These are phyloP conservation scores for Dynastes grantii DNA, from an alignment of 2,888 invertebrate species.

Conservation along the genomic window DNA sequence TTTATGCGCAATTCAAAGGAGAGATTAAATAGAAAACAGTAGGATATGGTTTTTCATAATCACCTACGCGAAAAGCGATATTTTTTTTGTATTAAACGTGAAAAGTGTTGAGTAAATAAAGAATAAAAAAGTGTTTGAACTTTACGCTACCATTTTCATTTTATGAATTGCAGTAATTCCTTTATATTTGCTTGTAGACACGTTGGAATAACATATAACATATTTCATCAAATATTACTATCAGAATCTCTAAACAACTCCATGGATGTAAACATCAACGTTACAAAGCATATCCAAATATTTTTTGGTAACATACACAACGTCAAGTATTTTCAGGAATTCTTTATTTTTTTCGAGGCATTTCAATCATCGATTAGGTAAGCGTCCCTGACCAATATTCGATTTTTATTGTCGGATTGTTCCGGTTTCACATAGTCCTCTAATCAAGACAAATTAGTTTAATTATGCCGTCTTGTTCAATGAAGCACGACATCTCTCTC, in stretches of 20 bases:
- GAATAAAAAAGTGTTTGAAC: slow-evolving; percentile 23
- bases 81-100: slow-evolving; percentile 10
- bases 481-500: slow-evolving; percentile 12
- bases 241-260: not conserved
- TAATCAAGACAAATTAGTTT: slow-evolving; percentile 29
- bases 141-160: slow-evolving; percentile 11
- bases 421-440: slow-evolving; percentile 7
- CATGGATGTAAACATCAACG: slow-evolving; percentile 8
- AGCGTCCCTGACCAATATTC: slow-evolving; percentile 25
- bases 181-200: slow-evolving; percentile 5
- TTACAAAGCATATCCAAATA: slow-evolving; percentile 8
- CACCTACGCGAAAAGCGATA: slow-evolving; percentile 19
- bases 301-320: slow-evolving; percentile 6
- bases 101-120: slow-evolving; percentile 9
- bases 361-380: slow-evolving; percentile 23
- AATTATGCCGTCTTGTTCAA: slow-evolving; percentile 31
- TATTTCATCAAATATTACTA: slow-evolving; percentile 11
- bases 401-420: slow-evolving; percentile 2
- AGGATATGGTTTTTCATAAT: slow-evolving; percentile 17
- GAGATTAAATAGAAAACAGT: slow-evolving; percentile 32
- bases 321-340: slow-evolving; percentile 17
- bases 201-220: slow-evolving; percentile 4
- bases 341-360: not conserved
- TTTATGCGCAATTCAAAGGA: slow-evolving; percentile 32
- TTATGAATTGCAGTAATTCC: slow-evolving; percentile 5